These are phyloP conservation scores for Mizuhopecten yessoensis DNA, from an alignment of 1,140 invertebrate species.

Conservation along the genomic window DNA sequence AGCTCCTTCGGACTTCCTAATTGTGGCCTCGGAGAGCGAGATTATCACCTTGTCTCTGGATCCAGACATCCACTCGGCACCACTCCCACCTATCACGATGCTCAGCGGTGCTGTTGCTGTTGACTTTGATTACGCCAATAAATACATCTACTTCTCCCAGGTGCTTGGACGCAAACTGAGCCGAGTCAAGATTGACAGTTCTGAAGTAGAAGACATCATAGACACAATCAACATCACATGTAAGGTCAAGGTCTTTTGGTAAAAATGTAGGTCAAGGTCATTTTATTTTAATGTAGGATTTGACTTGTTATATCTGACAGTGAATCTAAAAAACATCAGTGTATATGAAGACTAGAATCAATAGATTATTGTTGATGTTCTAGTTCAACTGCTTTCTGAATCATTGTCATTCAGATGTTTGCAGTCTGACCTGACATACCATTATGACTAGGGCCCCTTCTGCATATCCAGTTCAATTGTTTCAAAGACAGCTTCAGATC, in stretches of 20 bases:
- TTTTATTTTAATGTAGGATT: no score
- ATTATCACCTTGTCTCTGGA: conserved; percentile 93
- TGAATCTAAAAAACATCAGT: no score
- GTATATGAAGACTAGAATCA: no score
- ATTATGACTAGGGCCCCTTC: no score
- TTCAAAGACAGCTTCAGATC: no score
- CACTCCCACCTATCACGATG: conserved; percentile 89
- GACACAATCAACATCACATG: conserved; percentile 53
- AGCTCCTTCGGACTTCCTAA: conserved; percentile 92
- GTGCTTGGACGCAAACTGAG: conserved; percentile 73
- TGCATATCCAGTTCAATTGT: no score
- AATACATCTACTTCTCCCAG: conserved; percentile 89
- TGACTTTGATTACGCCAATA: conserved; percentile 81
- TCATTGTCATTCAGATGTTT: no score
- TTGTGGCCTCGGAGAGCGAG: conserved; percentile 96
- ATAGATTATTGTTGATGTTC: no score
- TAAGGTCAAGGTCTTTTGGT: not conserved
- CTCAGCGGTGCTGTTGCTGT: conserved; percentile 75
- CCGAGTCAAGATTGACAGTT: conserved; percentile 68
- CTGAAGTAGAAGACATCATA: conserved; percentile 69
- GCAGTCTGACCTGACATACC: no score
- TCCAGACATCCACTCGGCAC: conserved; percentile 90
- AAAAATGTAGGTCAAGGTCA: not conserved
- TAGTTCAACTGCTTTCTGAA: no score
- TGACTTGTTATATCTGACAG: no score